A percentile compares a stretch with the other conserved stretches of the same genome.
These are phyloP conservation scores for Argynnis bischoffii DNA, from an alignment of 2,888 invertebrate species.

Conservation along the genomic window DNA sequence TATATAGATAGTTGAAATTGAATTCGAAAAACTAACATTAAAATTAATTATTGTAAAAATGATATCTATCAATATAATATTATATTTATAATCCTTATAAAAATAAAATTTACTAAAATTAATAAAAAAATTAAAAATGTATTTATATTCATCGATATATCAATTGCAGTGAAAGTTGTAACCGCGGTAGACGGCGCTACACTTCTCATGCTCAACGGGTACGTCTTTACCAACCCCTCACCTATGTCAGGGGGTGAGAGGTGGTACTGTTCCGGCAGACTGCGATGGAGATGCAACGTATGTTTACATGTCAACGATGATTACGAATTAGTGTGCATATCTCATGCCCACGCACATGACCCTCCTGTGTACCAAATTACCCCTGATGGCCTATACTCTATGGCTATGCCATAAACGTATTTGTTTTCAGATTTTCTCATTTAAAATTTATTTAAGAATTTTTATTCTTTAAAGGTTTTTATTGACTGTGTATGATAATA, in stretches of 20 bases:
- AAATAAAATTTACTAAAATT: no score
- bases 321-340: slow-evolving; percentile 71
- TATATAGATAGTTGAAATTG: no score
- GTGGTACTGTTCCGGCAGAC: slow-evolving; percentile 73
- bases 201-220: slow-evolving; percentile 71
- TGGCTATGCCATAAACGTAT: slow-evolving; percentile 22
- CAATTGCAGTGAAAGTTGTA: slow-evolving; percentile 71
- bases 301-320: slow-evolving; percentile 76
- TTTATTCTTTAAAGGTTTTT: no score
- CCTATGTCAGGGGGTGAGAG: slow-evolving; percentile 71
- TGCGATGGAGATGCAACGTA: slow-evolving; percentile 65
- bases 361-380: slow-evolving; percentile 68
- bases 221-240: slow-evolving; percentile 70
- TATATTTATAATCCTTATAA: no score
- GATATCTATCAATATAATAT: no score
- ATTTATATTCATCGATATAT: slow-evolving; percentile 13
- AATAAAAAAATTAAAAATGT: not conserved
- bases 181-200: slow-evolving; percentile 74
- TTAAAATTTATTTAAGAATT: no score
- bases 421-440: not conserved
- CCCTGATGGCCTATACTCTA: slow-evolving; percentile 59
- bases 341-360: slow-evolving; percentile 65
- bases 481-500: no score
- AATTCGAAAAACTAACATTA: no score
- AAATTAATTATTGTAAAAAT: no score